These are phyloP conservation scores for Dolichotis patagonum DNA, from an alignment of 2,113 vertebrate genomes.

Conservation along the genomic window DNA sequence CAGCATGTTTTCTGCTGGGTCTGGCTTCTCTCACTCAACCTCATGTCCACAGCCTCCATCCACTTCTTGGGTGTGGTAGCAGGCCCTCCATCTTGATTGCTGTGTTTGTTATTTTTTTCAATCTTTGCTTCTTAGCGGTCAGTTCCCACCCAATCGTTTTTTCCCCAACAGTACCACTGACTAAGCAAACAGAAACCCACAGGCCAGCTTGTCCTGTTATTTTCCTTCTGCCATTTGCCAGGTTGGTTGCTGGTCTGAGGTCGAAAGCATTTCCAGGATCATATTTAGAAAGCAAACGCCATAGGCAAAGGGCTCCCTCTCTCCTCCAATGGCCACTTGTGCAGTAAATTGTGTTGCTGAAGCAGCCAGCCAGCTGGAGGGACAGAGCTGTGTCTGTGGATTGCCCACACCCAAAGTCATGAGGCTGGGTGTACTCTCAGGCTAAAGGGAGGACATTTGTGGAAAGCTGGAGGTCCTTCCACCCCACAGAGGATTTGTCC, in stretches of 20 bases:
- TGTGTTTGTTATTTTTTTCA: neutral
- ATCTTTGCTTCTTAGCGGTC: neutral
- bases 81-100: accelerated
- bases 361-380: neutral
- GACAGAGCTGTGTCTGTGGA: neutral
- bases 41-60: accelerated
- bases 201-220: neutral
- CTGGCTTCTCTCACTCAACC: neutral
- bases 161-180: neutral
- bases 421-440: neutral
- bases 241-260: neutral
- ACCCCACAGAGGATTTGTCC: neutral
- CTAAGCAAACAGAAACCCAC: neutral
- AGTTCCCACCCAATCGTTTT: neutral
- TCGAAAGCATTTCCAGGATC: neutral
- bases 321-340: neutral
- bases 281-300: neutral
- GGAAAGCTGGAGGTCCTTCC: neutral
- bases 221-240: neutral
- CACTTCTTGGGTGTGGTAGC: accelerated
- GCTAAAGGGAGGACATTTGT: neutral
- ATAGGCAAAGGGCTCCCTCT: neutral
- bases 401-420: too few species aligned
- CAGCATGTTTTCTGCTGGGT: accelerated
- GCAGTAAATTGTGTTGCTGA: neutral